A percentile compares a stretch with the other conserved stretches of the same genome.
phyloP scores from a whole-genome alignment of 2,888 invertebrate genomes.

The Drosophila kuntzei region DNA sequence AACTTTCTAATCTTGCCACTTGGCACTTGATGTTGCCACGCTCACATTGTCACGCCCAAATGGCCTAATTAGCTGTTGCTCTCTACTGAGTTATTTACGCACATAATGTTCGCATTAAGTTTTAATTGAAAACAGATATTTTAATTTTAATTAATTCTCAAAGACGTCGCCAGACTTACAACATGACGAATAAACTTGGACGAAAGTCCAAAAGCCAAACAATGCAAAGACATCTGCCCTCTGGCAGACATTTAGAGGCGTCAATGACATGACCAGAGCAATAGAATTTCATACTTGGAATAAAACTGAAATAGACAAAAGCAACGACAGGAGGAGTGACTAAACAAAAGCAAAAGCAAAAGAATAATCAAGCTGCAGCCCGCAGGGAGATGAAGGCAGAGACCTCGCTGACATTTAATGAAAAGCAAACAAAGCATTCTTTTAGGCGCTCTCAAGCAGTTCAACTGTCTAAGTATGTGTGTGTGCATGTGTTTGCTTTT shows the following conservation, averaged over 20 bases:
- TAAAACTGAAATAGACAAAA: constrained; percentile 40
- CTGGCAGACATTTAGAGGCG: constrained; percentile 1
- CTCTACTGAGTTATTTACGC: constrained; percentile 13
- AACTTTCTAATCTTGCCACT: constrained; percentile 46
- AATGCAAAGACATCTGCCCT: constrained; percentile 20
- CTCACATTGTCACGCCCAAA: constrained; percentile 22
- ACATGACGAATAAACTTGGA: constrained; percentile 2
- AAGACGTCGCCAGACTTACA: constrained; percentile 21
- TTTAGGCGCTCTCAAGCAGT: constrained; percentile 56
- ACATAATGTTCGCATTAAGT: constrained; percentile 41
- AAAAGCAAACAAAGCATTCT: constrained; percentile 74
- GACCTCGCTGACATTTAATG: constrained; percentile 59
- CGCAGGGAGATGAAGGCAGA: constrained; percentile 4
- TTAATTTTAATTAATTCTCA: constrained; percentile 53
- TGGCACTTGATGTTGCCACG: constrained; percentile 9
- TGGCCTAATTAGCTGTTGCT: constrained; percentile 51
- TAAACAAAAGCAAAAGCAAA: constrained; percentile 27
- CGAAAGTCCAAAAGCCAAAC: constrained; percentile 37
- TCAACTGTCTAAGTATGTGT: constrained; percentile 31
- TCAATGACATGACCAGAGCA: constrained; percentile 41
- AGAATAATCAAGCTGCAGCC: constrained; percentile 20
- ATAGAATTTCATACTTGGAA: constrained; percentile 33
- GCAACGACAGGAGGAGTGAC: constrained; percentile 14
- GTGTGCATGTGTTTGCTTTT: too few relatives aligned
- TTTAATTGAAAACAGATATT: constrained; percentile 65